Conservation (phyloP, 2,113 vertebrate species). For the Oncorhynchus nerka region DNA sequence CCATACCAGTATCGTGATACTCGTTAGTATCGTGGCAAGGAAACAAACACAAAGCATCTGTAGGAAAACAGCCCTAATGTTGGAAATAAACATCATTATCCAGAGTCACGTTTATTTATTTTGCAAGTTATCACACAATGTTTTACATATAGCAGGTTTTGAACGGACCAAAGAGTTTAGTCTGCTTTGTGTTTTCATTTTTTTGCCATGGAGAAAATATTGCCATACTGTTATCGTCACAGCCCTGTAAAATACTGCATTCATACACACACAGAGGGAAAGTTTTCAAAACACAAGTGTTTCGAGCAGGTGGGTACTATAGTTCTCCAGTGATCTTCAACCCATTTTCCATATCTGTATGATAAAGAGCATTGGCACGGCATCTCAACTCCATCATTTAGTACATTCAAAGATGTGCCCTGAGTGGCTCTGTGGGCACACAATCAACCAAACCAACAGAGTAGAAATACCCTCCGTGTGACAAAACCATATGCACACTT, state of each 20-base stretch:
- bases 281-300: not conserved
- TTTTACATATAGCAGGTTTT: too few relatives aligned
- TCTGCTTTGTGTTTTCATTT: too few relatives aligned
- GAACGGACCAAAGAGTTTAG: too few relatives aligned
- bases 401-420: conserved; percentile 4
- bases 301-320: not conserved
- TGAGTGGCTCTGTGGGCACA: not conserved
- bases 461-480: conserved; percentile 1
- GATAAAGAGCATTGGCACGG: conserved; percentile 13
- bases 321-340: not conserved
- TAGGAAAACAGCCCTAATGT: too few relatives aligned
- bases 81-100: too few relatives aligned
- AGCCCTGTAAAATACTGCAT: not conserved
- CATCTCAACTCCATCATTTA: conserved; percentile 11
- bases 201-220: too few relatives aligned
- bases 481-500: not conserved
- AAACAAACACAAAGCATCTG: too few relatives aligned
- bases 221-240: too few relatives aligned
- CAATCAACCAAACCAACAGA: not conserved
- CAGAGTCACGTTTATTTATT: too few relatives aligned
- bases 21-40: too few relatives aligned
- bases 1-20: too few relatives aligned
- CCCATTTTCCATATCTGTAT: not conserved
- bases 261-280: not conserved
- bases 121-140: too few relatives aligned